Evolutionary conservation across 2,113 vertebrate species (phyloP).

Genomic region (Prietella phreatophila): DNA sequence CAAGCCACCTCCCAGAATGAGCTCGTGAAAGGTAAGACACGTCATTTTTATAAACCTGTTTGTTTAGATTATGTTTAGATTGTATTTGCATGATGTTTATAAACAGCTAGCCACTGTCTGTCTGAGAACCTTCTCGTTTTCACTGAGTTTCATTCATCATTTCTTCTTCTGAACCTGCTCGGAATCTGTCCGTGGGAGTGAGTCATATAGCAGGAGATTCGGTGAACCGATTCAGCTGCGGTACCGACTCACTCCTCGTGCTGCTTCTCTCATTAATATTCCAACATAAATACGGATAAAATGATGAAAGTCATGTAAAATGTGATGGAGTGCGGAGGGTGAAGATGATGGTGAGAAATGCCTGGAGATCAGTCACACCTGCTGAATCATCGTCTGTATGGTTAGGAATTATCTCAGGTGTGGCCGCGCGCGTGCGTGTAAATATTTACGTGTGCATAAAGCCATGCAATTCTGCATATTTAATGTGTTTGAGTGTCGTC

Average conservation of each 20-base stretch:
- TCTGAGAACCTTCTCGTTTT: constrained; percentile 43
- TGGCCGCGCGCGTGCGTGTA: neutral
- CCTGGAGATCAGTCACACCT: neutral
- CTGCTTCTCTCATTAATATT: neutral
- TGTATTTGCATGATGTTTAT: neutral
- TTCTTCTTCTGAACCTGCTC: neutral
- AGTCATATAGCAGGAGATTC: neutral
- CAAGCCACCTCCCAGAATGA: constrained; percentile 54
- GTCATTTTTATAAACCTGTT: neutral
- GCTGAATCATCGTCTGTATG: neutral
- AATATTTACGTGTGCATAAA: neutral
- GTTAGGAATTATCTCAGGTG: neutral
- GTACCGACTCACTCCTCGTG: neutral
- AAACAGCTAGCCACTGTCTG: neutral
- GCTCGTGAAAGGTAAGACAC: constrained; percentile 59
- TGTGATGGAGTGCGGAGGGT: neutral
- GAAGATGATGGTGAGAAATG: neutral
- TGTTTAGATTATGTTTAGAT: neutral
- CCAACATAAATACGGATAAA: neutral
- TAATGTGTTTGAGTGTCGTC: neutral
- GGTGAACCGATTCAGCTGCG: neutral
- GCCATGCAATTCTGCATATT: neutral
- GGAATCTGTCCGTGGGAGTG: neutral
- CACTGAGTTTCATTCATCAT: constrained; percentile 22
- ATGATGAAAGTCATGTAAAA: neutral